These are phyloP conservation scores for Zosterops japonicus DNA, from an alignment of 2,113 vertebrate species.

Conservation along the genomic window DNA sequence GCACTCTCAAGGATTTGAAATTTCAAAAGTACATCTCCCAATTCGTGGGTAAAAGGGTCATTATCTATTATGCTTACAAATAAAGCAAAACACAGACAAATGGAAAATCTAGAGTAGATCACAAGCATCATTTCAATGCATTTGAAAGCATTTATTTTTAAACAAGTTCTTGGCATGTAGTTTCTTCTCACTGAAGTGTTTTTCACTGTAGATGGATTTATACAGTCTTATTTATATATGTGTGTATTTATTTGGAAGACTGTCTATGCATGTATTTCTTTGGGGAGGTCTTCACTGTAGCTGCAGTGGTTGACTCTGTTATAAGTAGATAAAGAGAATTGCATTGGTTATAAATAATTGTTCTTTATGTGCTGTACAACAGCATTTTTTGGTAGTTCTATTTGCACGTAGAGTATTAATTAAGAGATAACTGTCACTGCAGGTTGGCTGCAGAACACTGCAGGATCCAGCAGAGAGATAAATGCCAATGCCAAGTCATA, in stretches of 20 bases:
- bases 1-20: not conserved
- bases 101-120: not conserved
- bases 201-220: not conserved
- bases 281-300: constrained; percentile 26
- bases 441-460: constrained; percentile 77
- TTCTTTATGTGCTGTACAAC: constrained; percentile 44
- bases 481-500: constrained; percentile 70
- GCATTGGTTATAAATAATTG: constrained; percentile 52
- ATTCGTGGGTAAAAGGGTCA: not conserved
- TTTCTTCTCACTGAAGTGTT: constrained; percentile 2
- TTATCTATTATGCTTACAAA: not conserved
- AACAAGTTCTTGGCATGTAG: not conserved
- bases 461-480: constrained; percentile 76
- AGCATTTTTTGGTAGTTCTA: constrained; percentile 48
- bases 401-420: constrained; percentile 81
- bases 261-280: constrained; percentile 15
- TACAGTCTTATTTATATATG: not conserved
- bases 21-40: not conserved
- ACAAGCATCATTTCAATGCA: not conserved
- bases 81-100: not conserved
- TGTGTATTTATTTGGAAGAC: constrained; percentile 2
- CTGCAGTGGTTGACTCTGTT: not conserved
- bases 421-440: constrained; percentile 82
- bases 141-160: constrained; percentile 27
- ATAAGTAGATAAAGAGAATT: constrained; percentile 56